Conservation (phyloP, 2,888 invertebrate species). For the Gnatocerus cornutus region DNA sequence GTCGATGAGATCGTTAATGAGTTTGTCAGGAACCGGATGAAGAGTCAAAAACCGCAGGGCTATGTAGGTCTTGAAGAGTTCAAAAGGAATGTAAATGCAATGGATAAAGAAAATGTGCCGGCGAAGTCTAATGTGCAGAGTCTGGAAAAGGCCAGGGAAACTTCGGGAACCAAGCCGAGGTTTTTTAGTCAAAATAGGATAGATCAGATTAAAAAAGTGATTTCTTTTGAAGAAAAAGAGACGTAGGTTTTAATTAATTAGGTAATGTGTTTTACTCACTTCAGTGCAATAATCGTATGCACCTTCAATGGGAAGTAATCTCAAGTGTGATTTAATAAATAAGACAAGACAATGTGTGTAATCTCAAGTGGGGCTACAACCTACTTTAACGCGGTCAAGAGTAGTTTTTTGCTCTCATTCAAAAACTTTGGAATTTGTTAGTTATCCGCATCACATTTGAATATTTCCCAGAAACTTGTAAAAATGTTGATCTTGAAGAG, state of each 20-base stretch:
- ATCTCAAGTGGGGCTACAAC: background rate
- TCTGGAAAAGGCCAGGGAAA: conserved; percentile 53
- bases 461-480: background rate
- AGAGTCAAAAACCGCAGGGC: conserved; percentile 71
- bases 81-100: conserved; percentile 63
- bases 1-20: conserved; percentile 77
- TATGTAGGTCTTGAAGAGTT: conserved; percentile 68
- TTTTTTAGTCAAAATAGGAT: conserved; percentile 57
- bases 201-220: conserved; percentile 65
- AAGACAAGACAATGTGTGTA: background rate
- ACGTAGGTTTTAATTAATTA: conserved; percentile 11
- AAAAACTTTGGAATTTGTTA: background rate
- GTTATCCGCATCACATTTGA: too few species aligned
- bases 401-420: background rate
- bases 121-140: conserved; percentile 69
- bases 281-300: conserved; percentile 45
- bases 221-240: conserved; percentile 65
- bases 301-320: conserved; percentile 17
- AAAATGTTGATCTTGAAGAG: background rate
- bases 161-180: conserved; percentile 39
- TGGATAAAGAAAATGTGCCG: conserved; percentile 72
- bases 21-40: conserved; percentile 62
- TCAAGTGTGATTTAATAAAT: background rate
- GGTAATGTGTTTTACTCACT: too few species aligned
- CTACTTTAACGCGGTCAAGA: too few species aligned